Percentiles rank a stretch among this genome's conserved stretches.
phyloP scores from a whole-genome alignment of 64 coral and sea anemone species.

The Pocillopora damicornis region DNA sequence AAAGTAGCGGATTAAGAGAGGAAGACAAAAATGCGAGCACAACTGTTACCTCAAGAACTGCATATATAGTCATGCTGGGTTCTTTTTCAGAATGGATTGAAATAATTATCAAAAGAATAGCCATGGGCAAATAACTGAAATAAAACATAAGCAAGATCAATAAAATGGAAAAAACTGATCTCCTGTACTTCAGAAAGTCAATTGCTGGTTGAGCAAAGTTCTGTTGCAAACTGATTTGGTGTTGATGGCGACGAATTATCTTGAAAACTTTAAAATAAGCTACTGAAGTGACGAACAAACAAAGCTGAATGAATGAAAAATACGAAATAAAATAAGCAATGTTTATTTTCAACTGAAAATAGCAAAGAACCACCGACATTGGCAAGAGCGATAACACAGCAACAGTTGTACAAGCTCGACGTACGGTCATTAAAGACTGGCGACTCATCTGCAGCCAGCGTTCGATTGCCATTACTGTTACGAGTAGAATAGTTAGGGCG shows the following conservation, averaged over 20 bases:
- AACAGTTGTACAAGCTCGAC: neutral
- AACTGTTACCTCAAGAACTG: no score
- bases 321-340: no score
- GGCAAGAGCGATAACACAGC: neutral
- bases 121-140: neutral
- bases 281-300: neutral
- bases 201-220: neutral
- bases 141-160: neutral
- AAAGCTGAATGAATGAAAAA: neutral
- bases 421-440: neutral
- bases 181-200: neutral
- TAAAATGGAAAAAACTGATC: neutral
- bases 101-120: neutral
- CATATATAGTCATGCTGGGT: no score
- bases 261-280: constrained; percentile 4
- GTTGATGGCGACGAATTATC: constrained; percentile 11
- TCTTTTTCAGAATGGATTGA: no score
- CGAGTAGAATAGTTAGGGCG: neutral
- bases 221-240: neutral
- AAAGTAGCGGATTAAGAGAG: no score
- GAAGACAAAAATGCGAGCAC: no score
- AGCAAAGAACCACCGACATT: neutral
- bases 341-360: neutral
- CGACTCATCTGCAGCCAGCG: neutral
- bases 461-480: neutral